Base-by-base conservation (phyloP, 2,113 vertebrate genomes). In the Dromas ardeola region DNA sequence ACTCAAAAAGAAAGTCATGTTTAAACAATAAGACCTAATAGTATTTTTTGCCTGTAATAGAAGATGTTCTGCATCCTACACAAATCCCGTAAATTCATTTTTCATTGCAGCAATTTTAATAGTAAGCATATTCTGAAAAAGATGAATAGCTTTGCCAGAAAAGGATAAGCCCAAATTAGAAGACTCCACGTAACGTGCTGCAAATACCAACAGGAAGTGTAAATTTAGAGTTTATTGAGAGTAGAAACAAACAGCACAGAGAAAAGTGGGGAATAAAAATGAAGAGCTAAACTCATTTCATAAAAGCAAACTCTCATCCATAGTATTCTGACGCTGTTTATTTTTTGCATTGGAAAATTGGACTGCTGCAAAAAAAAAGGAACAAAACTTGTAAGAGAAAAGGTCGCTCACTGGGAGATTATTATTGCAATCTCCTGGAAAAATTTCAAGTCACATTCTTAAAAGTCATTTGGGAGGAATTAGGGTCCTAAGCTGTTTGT, bases 381-480 rank as follows among this genome's bases (percentile, higher is more conserved):
- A 86, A 45, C 2, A 3, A 66, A 95, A 92, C 27, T 76, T 72
- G 15, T 62, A 45, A 93, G 62, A 95, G 23, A 86, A 88, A 67
- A 95, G 23, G 76, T 94, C 5, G 5, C 40, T 93, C 27, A 23
- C 67, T 78, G 56, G 38, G 63, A 95, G 47, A 93, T 71, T 47
- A 82, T 74, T 93, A 87, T 9, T 66, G 38, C 58, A 93, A 90
- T 80, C 43, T 82, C 42, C 81, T 62, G 86, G 58, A 93, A 91
- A 93, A 91, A 72, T 22, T 58, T 91, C 77, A 91, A 92, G 56
- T 36, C 71, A 73, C 47, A 92, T 91, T 94, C 78, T 95, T 74
- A 42, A 59, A 88, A 92, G 70, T 58, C 52, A 79, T 72, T 87
- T 89, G 86, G 65, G 70, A 86, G 20, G 61, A 95, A 92, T 92